Percentiles rank a stretch among this genome's conserved stretches.
Evolutionary conservation across 1,140 invertebrate species (phyloP).

Genomic region (Magallana angulata): DNA sequence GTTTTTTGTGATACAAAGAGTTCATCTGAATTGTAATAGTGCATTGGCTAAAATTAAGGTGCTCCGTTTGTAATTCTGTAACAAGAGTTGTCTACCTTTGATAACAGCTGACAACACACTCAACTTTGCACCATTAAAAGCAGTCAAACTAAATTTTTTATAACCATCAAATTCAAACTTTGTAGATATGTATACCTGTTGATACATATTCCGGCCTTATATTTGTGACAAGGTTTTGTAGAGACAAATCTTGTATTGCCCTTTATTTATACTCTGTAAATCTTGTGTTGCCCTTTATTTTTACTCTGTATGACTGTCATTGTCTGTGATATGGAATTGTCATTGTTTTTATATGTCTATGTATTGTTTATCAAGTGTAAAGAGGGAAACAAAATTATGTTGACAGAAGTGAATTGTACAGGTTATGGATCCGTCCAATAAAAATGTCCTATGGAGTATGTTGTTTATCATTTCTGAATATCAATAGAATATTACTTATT

Average conservation of each 20-base stretch:
- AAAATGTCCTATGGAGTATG: background rate
- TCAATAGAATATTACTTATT: no score
- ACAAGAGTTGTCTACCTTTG: background rate
- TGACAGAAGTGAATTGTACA: background rate
- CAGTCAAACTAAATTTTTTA: background rate
- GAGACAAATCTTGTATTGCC: background rate
- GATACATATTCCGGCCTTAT: background rate
- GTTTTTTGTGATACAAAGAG: background rate
- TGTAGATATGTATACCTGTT: background rate
- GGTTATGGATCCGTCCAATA: conserved; percentile 26
- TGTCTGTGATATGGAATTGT: background rate
- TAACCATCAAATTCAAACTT: background rate
- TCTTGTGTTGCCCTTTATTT: background rate
- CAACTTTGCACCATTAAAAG: no score
- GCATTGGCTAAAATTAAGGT: background rate
- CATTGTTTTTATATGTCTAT: background rate
- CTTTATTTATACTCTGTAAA: background rate
- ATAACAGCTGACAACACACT: background rate
- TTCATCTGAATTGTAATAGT: background rate
- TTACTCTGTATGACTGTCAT: background rate
- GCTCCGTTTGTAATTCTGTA: background rate
- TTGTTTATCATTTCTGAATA: no score
- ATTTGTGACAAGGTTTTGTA: background rate
- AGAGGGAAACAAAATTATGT: background rate
- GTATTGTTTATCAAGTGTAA: conserved; percentile 10